phyloP scores from a whole-genome alignment of 2,113 vertebrate genomes.

The Strix uralensis region DNA sequence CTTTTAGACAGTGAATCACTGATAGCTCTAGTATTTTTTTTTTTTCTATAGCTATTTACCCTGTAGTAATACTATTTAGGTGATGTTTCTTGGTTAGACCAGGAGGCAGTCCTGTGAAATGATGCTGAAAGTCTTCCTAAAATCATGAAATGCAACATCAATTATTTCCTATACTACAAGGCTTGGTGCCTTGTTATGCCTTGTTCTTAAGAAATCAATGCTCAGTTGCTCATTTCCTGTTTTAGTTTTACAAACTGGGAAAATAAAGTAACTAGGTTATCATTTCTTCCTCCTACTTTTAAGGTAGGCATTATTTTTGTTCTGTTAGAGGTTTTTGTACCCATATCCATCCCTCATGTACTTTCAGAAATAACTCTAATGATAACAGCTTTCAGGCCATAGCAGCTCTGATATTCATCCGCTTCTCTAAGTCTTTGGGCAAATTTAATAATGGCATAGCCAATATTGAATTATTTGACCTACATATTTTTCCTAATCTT shows the following conservation, averaged over 20 bases:
- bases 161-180: fast-evolving
- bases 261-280: not conserved
- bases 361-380: not conserved
- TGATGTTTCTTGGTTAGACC: not conserved
- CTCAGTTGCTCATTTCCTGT: not conserved
- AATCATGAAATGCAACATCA: not conserved
- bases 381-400: not conserved
- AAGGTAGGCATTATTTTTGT: not conserved
- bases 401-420: not conserved
- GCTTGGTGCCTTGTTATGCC: not conserved
- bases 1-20: not conserved
- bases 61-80: not conserved
- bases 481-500: not conserved
- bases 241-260: not conserved
- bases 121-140: not conserved
- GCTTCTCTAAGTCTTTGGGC: not conserved
- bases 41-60: not conserved
- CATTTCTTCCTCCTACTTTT: not conserved
- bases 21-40: not conserved
- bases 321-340: not conserved
- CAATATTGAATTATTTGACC: not conserved
- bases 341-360: not conserved
- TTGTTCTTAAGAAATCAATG: not conserved
- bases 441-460: not conserved
- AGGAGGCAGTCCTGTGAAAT: not conserved